These are phyloP conservation scores for Carettochelys insculpta DNA, from an alignment of 2,113 vertebrate genomes.

Conservation along the genomic window DNA sequence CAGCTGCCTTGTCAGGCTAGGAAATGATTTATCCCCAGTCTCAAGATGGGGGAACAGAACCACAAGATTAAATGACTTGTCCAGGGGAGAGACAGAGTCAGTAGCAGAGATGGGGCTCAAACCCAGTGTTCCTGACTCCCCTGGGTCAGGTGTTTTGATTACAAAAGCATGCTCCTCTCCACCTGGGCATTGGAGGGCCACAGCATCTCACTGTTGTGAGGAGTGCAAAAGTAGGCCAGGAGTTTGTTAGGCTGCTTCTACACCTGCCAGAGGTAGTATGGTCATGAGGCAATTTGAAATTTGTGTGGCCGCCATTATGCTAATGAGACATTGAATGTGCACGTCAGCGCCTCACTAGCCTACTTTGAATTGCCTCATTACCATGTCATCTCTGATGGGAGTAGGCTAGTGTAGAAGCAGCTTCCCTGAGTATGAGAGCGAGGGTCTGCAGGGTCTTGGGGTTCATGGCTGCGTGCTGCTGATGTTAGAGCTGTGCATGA, in stretches of 20 bases:
- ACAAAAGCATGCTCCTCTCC: neutral
- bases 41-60: neutral
- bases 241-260: no score
- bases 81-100: neutral
- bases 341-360: no score
- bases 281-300: no score
- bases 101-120: neutral
- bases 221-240: neutral
- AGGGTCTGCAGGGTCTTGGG: neutral
- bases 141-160: neutral
- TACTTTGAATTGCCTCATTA: no score
- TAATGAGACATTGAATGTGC: no score
- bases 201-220: no score
- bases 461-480: neutral
- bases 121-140: neutral
- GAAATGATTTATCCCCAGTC: slow-evolving; percentile 19
- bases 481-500: neutral
- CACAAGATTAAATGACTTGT: neutral
- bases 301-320: no score
- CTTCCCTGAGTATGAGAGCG: neutral
- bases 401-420: no score
- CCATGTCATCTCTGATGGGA: no score
- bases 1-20: neutral
- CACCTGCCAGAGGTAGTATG: no score
- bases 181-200: neutral